Conservation (phyloP, 2,113 vertebrate genomes). For the Pterophyllum scalare region DNA sequence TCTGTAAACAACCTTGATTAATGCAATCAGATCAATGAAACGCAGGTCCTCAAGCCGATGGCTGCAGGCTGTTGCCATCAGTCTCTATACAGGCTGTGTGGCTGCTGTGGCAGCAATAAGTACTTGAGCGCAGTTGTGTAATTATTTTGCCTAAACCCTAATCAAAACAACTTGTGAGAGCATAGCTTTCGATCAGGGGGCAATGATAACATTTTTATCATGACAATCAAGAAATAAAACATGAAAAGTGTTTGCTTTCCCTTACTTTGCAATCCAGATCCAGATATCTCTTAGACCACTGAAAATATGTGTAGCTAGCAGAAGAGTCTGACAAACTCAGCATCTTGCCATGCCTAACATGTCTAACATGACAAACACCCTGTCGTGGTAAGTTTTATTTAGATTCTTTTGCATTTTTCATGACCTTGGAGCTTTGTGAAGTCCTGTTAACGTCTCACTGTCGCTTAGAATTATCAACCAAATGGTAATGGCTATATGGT, state of each 20-base stretch:
- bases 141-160: constrained; percentile 42
- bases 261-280: not conserved
- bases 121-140: constrained; percentile 27
- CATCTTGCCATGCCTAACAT: not conserved
- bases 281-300: not conserved
- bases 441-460: not conserved
- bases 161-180: constrained; percentile 51
- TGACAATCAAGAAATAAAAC: constrained; percentile 7
- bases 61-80: constrained; percentile 54
- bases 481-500: constrained; percentile 1
- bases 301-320: not conserved
- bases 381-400: not conserved
- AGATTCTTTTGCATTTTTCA: not conserved
- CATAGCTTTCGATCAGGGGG: constrained; percentile 3
- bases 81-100: constrained; percentile 31
- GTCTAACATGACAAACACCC: too few relatives aligned
- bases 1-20: constrained; percentile 68
- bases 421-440: not conserved
- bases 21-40: constrained; percentile 67
- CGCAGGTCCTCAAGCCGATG: constrained; percentile 44
- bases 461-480: not conserved
- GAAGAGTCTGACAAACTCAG: not conserved
- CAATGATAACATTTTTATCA: constrained; percentile 10
- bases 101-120: not conserved
- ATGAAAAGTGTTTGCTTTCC: not conserved